These are phyloP conservation scores for Philonicus albiceps DNA, from an alignment of 2,888 invertebrate genomes.

Conservation along the genomic window DNA sequence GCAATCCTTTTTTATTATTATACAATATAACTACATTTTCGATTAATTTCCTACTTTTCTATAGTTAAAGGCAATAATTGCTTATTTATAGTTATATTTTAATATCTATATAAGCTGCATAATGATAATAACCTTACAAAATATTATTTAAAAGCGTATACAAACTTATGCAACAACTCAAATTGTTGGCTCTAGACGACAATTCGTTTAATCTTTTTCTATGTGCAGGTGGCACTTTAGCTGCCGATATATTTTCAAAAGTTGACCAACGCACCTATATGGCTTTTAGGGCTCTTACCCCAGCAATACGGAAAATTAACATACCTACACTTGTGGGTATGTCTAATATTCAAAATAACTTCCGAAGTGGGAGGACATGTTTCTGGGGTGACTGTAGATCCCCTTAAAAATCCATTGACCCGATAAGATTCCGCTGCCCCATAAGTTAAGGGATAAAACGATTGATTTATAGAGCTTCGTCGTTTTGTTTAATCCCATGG, in stretches of 20 bases:
- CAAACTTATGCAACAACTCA: not conserved
- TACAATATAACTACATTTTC: no score
- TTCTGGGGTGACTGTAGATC: not conserved
- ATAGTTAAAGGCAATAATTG: no score
- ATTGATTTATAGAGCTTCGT: conserved; percentile 48
- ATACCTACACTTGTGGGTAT: not conserved
- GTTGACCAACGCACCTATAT: not conserved
- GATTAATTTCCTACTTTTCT: no score
- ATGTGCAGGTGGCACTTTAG: not conserved
- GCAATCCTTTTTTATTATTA: no score
- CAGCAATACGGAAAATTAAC: not conserved
- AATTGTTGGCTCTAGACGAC: not conserved
- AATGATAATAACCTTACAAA: no score
- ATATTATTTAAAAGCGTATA: not conserved
- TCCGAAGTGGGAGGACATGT: not conserved
- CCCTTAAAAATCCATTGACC: conserved; percentile 44
- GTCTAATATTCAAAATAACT: not conserved
- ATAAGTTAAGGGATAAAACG: conserved; percentile 48
- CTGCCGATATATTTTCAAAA: not conserved
- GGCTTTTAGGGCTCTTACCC: not conserved
- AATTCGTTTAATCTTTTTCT: not conserved
- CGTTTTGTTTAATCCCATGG: conserved; percentile 47
- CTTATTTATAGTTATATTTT: no score
- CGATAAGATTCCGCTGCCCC: conserved; percentile 44
- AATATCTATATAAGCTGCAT: no score